Percentiles rank a stretch among this genome's conserved stretches.
Evolutionary conservation across 2,888 invertebrate species (phyloP).

Genomic region (Drosophila atripex): DNA sequence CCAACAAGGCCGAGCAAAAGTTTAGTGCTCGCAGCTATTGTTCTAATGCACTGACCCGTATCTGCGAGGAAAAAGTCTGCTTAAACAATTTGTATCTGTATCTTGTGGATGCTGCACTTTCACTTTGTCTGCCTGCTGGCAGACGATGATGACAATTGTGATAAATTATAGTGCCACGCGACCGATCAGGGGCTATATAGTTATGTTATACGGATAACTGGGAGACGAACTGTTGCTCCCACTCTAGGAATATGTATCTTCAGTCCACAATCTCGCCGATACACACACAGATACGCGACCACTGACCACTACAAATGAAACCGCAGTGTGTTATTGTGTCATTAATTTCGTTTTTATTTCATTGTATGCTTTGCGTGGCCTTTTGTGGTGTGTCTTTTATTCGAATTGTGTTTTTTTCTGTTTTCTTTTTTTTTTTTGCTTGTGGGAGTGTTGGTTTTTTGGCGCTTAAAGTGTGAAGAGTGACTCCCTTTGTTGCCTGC

Average conservation of each 20-base stretch:
- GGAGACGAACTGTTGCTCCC: conserved; percentile 19
- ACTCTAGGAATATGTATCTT: conserved; percentile 6
- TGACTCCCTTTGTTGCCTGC: conserved; percentile 32
- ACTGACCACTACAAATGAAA: conserved; percentile 42
- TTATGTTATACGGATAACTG: conserved; percentile 6
- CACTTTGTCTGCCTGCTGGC: conserved; percentile 24
- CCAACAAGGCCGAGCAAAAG: conserved; percentile 20
- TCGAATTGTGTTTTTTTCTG: conserved; percentile 20
- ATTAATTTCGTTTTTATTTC: conserved; percentile 54
- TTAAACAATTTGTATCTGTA: conserved; percentile 68
- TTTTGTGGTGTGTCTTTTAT: conserved; percentile 19
- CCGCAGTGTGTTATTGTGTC: conserved; percentile 53
- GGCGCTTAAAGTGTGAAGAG: conserved; percentile 62
- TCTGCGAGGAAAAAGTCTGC: conserved; percentile 50
- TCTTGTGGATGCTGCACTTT: conserved; percentile 58
- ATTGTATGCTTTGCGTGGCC: conserved; percentile 23
- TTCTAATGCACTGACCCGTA: conserved; percentile 65
- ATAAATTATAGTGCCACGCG: conserved; percentile 75
- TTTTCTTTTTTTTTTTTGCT: not conserved
- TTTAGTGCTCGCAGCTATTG: conserved; percentile 50
- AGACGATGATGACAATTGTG: conserved; percentile 66
- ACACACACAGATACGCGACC: conserved; percentile 8
- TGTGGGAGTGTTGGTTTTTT: conserved; percentile 32
- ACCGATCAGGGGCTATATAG: conserved; percentile 23
- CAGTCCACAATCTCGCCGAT: conserved; percentile 12